Conservation (phyloP, 1,140 invertebrate genomes). For the Caligus rogercresseyi region DNA sequence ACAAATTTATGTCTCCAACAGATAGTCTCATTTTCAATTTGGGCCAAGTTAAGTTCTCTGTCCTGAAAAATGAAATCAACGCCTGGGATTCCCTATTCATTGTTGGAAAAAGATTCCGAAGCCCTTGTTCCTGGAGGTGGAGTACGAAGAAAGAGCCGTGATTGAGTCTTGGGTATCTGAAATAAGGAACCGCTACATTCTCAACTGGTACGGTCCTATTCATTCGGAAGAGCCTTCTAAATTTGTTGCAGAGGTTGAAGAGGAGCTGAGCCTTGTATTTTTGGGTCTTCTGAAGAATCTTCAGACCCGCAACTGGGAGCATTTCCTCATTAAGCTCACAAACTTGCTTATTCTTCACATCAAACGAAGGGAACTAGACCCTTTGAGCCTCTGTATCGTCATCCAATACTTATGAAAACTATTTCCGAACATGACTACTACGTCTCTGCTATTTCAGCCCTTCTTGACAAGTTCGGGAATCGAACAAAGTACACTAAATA, state of each 20-base stretch:
- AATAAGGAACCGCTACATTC: not conserved
- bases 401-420: not conserved
- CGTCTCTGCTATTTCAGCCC: not conserved
- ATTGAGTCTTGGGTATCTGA: not conserved
- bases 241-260: not conserved
- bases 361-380: not conserved
- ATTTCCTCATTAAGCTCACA: not conserved
- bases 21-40: not conserved
- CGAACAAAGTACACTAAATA: not conserved
- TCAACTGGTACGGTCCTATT: not conserved
- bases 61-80: not conserved
- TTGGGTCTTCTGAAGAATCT: not conserved
- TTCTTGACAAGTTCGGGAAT: not conserved
- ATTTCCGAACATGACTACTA: not conserved
- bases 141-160: not conserved
- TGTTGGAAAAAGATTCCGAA: not conserved
- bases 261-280: not conserved
- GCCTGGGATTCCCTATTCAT: not conserved
- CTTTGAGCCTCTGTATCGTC: not conserved
- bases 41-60: not conserved
- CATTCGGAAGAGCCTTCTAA: not conserved
- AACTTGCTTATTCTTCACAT: not conserved
- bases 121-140: not conserved
- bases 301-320: not conserved
- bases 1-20: not conserved